Evolutionary conservation across 2,888 invertebrate species (phyloP), one percentile per base, ranked within the genome.

Genomic region (Oligia latruncula): DNA sequence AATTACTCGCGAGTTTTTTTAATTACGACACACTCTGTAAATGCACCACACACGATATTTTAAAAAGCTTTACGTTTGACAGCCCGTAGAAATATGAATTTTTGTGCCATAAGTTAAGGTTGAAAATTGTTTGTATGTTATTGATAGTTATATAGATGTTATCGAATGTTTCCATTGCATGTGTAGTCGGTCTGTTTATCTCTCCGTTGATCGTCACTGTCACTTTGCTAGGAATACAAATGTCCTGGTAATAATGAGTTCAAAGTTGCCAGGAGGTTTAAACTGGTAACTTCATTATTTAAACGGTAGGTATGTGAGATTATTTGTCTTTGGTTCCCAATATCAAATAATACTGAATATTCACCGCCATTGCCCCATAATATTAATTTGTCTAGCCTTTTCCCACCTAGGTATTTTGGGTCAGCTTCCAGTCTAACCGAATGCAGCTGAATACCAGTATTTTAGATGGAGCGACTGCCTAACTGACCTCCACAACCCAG

Each of bases 11-110:
- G 77, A 90, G 91, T 90, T 92, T 92, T 89, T 90, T 90, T 90
- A 93, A 93, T 93, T 93, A 91, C 93, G 88, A 92, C 93, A 92
- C 88, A 90, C 89, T 90, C 81, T 76, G 88, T 91, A 90, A 90
- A 90, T 88, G 89, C 88, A 83, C 88, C 88, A 88, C 88, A 89
- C 89, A 88, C 87, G 88, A 81, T 82, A 86, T 82, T 86, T 87
- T 87, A 77, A 84, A 87, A 90, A 84, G 81, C 73, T 80, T 83
- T 74, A 73, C 17, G 35, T 79, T 77, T 70, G 66, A 71, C 70
- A 20, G 23, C 1, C 11, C 15, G n/a, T 1, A 3, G 1, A 0
- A 81, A 70, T 64, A 65, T 62, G 11, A 68, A 64, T 71, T 80
- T 80, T 81, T 58, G 3, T 0, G 0, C 0, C 0, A 4, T 9